phyloP scores from a whole-genome alignment of 2,113 vertebrate genomes.

The Myocastor coypus region DNA sequence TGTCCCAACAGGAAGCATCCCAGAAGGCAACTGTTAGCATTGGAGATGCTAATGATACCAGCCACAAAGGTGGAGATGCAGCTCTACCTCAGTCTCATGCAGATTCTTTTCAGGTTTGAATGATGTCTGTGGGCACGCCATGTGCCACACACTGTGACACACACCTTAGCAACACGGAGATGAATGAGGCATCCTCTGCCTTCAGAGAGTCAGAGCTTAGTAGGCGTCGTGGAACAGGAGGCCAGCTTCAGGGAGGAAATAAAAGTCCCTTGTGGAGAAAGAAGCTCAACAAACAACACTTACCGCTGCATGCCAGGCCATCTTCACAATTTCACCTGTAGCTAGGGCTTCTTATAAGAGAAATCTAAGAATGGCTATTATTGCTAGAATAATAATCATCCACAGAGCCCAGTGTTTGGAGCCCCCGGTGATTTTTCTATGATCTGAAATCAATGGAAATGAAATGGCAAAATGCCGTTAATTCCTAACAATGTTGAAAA shows the following conservation, averaged over 20 bases:
- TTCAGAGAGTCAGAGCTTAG: background rate
- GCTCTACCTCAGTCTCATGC: background rate
- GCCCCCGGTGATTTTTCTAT: constrained; percentile 69
- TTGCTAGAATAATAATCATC: constrained; percentile 70
- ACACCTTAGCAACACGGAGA: background rate
- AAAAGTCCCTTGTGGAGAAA: constrained; percentile 33
- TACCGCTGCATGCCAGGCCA: constrained; percentile 23
- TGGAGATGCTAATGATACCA: constrained; percentile 57
- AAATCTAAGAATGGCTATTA: constrained; percentile 61
- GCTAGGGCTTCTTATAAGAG: constrained; percentile 38
- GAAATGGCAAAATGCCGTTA: constrained; percentile 67
- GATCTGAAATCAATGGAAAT: constrained; percentile 77
- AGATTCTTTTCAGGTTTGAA: constrained; percentile 51
- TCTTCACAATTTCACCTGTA: constrained; percentile 41
- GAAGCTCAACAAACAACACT: background rate
- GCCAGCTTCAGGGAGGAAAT: constrained; percentile 28
- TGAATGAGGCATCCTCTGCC: constrained; percentile 32
- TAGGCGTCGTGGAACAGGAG: constrained; percentile 9
- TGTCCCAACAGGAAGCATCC: background rate
- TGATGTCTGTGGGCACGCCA: background rate
- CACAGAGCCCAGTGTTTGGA: constrained; percentile 42
- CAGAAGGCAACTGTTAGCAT: constrained; percentile 1
- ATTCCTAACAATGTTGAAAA: constrained; percentile 55
- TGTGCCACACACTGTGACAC: constrained; percentile 63
- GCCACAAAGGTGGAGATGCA: background rate